These are phyloP conservation scores for Physocephala rufipes DNA, from an alignment of 2,888 invertebrate species.

Conservation along the genomic window DNA sequence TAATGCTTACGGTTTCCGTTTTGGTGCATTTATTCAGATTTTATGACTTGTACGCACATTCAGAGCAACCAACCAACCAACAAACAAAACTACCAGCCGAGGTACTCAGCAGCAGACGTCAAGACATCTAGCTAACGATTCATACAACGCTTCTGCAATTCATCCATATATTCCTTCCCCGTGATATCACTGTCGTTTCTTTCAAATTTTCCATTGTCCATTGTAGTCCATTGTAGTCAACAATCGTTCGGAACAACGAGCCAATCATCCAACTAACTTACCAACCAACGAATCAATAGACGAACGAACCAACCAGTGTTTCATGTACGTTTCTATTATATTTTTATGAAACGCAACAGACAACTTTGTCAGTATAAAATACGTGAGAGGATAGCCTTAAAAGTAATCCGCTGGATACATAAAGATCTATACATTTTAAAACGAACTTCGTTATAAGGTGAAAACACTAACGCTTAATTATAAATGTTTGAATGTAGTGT, in stretches of 20 bases:
- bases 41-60: slow-evolving; percentile 4
- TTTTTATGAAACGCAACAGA: no score
- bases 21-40: slow-evolving; percentile 24
- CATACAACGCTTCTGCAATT: neutral
- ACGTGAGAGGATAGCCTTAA: no score
- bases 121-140: neutral
- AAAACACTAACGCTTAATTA: no score
- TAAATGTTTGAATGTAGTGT: no score
- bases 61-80: neutral
- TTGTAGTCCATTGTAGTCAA: no score
- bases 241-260: no score
- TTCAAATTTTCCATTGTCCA: neutral
- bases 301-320: neutral
- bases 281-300: neutral
- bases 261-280: neutral
- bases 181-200: no score
- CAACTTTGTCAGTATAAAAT: no score
- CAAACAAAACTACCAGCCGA: no score
- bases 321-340: neutral
- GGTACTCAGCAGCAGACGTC: neutral
- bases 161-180: neutral
- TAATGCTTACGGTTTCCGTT: slow-evolving; percentile 16
- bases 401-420: no score
- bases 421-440: no score
- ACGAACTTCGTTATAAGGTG: no score